Evolutionary conservation across 2,888 invertebrate species (phyloP), one percentile per base, ranked within the genome.

Genomic region (Tetragnatha montana): DNA sequence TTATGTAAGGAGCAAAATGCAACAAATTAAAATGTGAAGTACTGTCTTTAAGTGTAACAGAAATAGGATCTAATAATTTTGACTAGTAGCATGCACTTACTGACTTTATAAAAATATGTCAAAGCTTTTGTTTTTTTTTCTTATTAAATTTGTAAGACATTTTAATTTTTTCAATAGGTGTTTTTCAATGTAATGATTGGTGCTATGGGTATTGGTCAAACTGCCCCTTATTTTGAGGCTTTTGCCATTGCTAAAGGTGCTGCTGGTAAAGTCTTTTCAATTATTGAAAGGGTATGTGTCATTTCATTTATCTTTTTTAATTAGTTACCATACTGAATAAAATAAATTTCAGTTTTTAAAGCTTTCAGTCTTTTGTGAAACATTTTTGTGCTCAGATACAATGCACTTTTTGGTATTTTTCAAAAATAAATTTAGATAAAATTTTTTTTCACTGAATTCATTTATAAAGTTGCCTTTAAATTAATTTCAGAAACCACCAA

Each of bases 121-220:
- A n/a, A n/a, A n/a, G n/a, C n/a, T n/a, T n/a, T n/a, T n/a, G n/a
- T 60, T 60, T 60, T 60, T 60, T 60, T 10, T 60, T 8, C 14
- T 14, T 14, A 60, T 60, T 60, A 14, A 60, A 60, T 10, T 60
- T 60, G 10, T 12, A 14, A 68, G 1, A 35, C 35, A 35, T 35
- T 35, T 35, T 35, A 35, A 2, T 35, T 35, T 35, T 35, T 35
- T 35, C 35, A 35, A 35, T 92, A 97, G 96, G 96, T 97, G 51
- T 97, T 97, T 94, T 97, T 97, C 93, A 96, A 96, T 88, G 95
- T 97, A 0, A 94, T 97, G 50, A 95, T 96, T 93, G 96, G 96
- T 0, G 96, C 96, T 0, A 96, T 96, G 93, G 96, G 96, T 92
- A 94, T 97, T 91, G 97, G 97, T 0, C 94, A 96, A 73, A 95